These are phyloP conservation scores for Rachycentron canadum DNA, from an alignment of 2,797 vertebrate species.

Conservation along the genomic window DNA sequence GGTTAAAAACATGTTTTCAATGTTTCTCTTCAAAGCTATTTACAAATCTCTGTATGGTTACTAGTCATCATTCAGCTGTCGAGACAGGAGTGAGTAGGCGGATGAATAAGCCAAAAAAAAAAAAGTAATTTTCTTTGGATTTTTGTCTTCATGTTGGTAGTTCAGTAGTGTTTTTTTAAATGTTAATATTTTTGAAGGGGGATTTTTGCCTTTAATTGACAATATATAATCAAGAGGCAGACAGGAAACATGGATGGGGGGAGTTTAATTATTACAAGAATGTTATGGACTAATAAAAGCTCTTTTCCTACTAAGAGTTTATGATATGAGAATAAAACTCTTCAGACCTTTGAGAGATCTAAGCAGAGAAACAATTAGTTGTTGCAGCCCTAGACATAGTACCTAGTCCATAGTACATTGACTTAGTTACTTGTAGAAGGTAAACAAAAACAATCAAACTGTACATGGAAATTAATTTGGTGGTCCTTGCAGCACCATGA, in stretches of 20 bases:
- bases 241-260: background rate
- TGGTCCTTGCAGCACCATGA: slow-evolving; percentile 29
- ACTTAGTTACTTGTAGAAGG: slow-evolving; percentile 3
- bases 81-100: slow-evolving; percentile 35
- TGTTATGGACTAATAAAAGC: background rate
- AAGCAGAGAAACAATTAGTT: background rate
- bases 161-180: background rate
- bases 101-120: background rate
- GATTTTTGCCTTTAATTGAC: background rate
- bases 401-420: too few relatives aligned
- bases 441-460: slow-evolving; percentile 20
- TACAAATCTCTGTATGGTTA: slow-evolving; percentile 73
- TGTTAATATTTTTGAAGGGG: background rate
- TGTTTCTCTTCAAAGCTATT: slow-evolving; percentile 74
- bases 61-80: slow-evolving; percentile 67
- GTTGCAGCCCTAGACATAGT: slow-evolving; percentile 10
- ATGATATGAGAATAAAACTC: too few relatives aligned
- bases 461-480: background rate
- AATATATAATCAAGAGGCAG: background rate
- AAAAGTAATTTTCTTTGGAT: slow-evolving; percentile 10
- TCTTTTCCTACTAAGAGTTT: background rate
- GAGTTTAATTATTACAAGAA: background rate
- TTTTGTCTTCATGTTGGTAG: background rate
- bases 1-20: slow-evolving; percentile 77
- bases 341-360: too few relatives aligned